phyloP scores from a whole-genome alignment of 2,113 vertebrate species.

The Cephalopterus ornatus region DNA sequence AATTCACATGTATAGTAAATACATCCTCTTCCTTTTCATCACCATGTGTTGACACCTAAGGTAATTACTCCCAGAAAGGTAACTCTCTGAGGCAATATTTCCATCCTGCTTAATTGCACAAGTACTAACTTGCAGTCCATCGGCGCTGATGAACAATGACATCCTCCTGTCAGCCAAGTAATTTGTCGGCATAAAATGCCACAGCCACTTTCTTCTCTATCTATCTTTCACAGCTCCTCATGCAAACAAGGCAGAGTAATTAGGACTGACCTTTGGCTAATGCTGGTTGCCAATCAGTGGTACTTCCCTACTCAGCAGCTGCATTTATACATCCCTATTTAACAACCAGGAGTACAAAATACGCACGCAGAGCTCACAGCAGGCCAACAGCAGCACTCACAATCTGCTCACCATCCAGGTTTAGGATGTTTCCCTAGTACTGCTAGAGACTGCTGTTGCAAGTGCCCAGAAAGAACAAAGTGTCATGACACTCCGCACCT shows the following conservation, averaged over 20 bases:
- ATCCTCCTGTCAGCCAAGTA: slow-evolving; percentile 53
- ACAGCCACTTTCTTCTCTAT: slow-evolving; percentile 46
- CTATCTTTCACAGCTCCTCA: slow-evolving; percentile 62
- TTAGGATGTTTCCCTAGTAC: background rate
- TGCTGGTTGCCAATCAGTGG: slow-evolving; percentile 39
- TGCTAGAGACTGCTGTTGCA: background rate
- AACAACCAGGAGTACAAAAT: background rate
- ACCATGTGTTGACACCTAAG: slow-evolving; percentile 4
- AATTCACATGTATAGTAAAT: background rate
- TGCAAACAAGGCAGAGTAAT: slow-evolving; percentile 66
- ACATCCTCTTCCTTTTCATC: background rate
- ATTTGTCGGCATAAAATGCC: slow-evolving; percentile 68
- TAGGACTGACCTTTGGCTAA: slow-evolving; percentile 66
- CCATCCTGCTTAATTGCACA: slow-evolving; percentile 48
- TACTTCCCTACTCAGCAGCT: background rate
- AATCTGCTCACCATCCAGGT: background rate
- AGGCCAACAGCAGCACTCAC: rapidly evolving
- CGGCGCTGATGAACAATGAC: slow-evolving; percentile 50
- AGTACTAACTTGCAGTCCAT: background rate
- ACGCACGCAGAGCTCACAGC: rapidly evolving
- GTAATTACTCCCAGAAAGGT: slow-evolving; percentile 62
- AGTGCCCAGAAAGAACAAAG: background rate
- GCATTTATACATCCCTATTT: background rate
- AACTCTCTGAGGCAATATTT: slow-evolving; percentile 50
- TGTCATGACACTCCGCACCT: background rate